Percentiles rank a stretch among this genome's conserved stretches.
These are phyloP conservation scores for Vanacampus margaritifer DNA, from an alignment of 2,113 vertebrate species.

Conservation along the genomic window DNA sequence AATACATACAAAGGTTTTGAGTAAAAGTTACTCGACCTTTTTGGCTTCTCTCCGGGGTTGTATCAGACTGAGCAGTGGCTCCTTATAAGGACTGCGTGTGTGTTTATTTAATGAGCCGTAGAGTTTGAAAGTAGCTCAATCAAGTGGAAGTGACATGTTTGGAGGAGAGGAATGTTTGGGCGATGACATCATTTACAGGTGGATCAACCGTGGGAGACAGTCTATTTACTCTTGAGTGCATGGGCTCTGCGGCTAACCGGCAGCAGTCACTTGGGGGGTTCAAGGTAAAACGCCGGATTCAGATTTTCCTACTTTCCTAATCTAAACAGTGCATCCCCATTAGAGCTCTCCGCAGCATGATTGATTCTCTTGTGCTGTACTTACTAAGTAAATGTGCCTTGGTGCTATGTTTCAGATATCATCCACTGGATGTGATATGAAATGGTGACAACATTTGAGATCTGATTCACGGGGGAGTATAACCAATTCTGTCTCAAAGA, in stretches of 20 bases:
- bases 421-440: not conserved
- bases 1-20: conserved; percentile 21
- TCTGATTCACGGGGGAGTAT: not conserved
- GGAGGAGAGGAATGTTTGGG: conserved; percentile 40
- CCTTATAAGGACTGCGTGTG: conserved; percentile 42
- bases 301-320: conserved; percentile 45
- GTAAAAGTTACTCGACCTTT: conserved; percentile 30
- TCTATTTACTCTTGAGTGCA: conserved; percentile 36
- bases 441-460: not conserved
- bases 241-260: conserved; percentile 17
- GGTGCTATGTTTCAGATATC: not conserved
- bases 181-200: conserved; percentile 60
- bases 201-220: conserved; percentile 23
- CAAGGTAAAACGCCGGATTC: conserved; percentile 21
- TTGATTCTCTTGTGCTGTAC: not conserved
- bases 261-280: conserved; percentile 29
- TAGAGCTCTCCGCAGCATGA: not conserved
- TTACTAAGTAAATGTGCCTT: not conserved
- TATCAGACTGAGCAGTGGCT: conserved; percentile 15
- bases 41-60: conserved; percentile 15
- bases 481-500: not conserved
- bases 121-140: conserved; percentile 58
- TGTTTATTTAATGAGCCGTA: conserved; percentile 56
- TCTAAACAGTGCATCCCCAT: conserved; percentile 43
- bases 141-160: conserved; percentile 52